These are phyloP conservation scores for Amphipoea lucens DNA, from an alignment of 2,888 invertebrate genomes.

Conservation along the genomic window DNA sequence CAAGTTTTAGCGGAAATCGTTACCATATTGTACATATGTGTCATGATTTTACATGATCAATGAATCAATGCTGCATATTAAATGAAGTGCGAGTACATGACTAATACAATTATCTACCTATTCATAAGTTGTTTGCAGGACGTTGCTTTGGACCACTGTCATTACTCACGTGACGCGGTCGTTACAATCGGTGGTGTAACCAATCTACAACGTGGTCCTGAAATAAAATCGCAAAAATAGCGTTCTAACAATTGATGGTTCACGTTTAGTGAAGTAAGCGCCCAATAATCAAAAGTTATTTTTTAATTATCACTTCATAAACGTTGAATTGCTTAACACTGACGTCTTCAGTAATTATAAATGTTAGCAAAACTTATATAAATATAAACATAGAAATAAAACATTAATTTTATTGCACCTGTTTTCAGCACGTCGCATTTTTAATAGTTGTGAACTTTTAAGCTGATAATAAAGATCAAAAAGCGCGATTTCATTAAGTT, in stretches of 20 bases:
- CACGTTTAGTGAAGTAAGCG: neutral
- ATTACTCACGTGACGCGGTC: conserved; percentile 31
- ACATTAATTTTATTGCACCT: conserved; percentile 26
- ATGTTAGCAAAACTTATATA: conserved; percentile 21
- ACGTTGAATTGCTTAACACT: neutral
- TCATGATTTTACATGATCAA: conserved; percentile 79
- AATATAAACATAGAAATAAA: conserved; percentile 20
- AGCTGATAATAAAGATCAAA: conserved; percentile 41
- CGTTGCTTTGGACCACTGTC: conserved; percentile 38
- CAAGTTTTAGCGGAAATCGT: conserved; percentile 80
- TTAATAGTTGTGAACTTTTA: conserved; percentile 40
- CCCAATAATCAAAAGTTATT: neutral
- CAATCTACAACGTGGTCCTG: neutral
- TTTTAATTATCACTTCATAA: conserved; percentile 7
- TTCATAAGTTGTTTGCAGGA: conserved; percentile 42
- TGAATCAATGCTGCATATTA: conserved; percentile 78
- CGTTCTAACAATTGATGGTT: conserved; percentile 2
- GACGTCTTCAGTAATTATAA: conserved; percentile 15
- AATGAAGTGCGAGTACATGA: conserved; percentile 62
- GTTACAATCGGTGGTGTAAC: conserved; percentile 43
- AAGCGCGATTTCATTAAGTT: conserved; percentile 32
- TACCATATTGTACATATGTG: conserved; percentile 75
- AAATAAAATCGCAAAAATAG: neutral
- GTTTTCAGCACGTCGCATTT: conserved; percentile 24
- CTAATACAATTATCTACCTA: conserved; percentile 63